Conservation (phyloP, 1,140 invertebrate species). For the Nasonia vitripennis region DNA sequence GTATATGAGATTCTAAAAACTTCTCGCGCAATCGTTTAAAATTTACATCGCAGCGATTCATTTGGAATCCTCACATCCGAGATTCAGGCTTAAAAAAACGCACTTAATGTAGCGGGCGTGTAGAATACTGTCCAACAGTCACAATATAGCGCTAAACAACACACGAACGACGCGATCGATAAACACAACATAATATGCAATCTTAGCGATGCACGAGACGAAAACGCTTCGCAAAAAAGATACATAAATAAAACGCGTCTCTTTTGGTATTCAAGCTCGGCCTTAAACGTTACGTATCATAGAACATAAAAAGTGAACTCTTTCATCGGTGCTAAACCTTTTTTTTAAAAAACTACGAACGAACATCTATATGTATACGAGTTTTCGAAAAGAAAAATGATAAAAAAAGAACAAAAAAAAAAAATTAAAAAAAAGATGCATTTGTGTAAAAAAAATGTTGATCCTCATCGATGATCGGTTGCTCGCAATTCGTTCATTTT, state of each 20-base stretch:
- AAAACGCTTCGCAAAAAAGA: slow-evolving; percentile 19
- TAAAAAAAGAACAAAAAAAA: not conserved
- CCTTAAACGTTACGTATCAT: slow-evolving; percentile 42
- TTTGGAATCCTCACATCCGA: not conserved
- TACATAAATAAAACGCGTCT: slow-evolving; percentile 11
- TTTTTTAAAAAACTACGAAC: no score
- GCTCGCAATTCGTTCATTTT: not conserved
- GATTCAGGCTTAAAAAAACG: slow-evolving; percentile 21
- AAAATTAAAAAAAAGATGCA: not conserved
- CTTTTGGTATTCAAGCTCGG: slow-evolving; percentile 5
- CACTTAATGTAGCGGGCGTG: slow-evolving; percentile 17
- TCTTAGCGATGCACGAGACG: not conserved
- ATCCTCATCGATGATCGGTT: not conserved
- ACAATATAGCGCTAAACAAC: slow-evolving; percentile 32
- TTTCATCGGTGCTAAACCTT: not conserved
- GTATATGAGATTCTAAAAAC: not conserved
- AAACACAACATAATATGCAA: not conserved
- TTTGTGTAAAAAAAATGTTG: not conserved
- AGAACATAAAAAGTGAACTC: slow-evolving; percentile 33
- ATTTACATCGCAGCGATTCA: slow-evolving; percentile 10
- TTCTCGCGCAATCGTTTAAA: slow-evolving; percentile 14
- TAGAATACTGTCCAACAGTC: slow-evolving; percentile 53
- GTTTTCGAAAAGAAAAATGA: not conserved
- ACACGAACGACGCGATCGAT: slow-evolving; percentile 4
- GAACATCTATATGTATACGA: no score